phyloP scores from a whole-genome alignment of 2,113 vertebrate genomes.

The Lepidiolamprologus cunningtoni region DNA sequence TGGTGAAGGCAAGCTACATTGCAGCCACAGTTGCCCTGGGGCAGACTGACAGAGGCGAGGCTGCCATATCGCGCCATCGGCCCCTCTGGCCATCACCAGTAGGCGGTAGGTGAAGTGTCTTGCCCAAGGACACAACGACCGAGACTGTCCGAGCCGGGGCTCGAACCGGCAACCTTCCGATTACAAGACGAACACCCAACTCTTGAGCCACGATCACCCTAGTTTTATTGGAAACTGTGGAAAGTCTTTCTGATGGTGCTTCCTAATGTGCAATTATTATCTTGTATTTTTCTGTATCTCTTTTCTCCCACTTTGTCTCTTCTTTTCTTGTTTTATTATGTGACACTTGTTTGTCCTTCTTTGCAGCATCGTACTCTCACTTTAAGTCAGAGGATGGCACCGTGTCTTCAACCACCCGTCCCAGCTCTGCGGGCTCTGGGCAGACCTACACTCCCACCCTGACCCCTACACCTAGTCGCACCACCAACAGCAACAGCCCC shows the following conservation, averaged over 20 bases:
- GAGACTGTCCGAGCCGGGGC: rapidly evolving
- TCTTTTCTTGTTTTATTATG: background rate
- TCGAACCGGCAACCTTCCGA: too few species aligned
- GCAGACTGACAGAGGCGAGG: too few species aligned
- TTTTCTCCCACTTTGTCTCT: background rate
- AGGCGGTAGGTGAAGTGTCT: rapidly evolving
- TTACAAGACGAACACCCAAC: too few species aligned
- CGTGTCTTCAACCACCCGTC: slow-evolving; percentile 48
- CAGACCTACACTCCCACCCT: slow-evolving; percentile 58
- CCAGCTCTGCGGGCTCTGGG: slow-evolving; percentile 64
- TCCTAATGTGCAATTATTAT: background rate
- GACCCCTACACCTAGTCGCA: slow-evolving; percentile 15
- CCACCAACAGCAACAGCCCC: slow-evolving; percentile 45
- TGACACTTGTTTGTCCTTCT: background rate
- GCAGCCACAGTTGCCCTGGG: rapidly evolving
- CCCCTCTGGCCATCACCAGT: too few species aligned
- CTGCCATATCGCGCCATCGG: too few species aligned
- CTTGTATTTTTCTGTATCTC: background rate
- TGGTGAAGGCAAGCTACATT: too few species aligned
- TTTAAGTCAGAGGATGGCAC: slow-evolving; percentile 79
- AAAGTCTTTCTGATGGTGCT: background rate
- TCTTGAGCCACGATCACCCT: too few species aligned
- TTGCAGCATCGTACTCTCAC: slow-evolving; percentile 68
- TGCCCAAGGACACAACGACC: too few species aligned
- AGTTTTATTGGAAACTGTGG: background rate